A percentile compares a stretch with the other conserved stretches of the same genome.
Evolutionary conservation across 1,140 invertebrate genomes (phyloP).

Genomic region (Goniozus legneri): DNA sequence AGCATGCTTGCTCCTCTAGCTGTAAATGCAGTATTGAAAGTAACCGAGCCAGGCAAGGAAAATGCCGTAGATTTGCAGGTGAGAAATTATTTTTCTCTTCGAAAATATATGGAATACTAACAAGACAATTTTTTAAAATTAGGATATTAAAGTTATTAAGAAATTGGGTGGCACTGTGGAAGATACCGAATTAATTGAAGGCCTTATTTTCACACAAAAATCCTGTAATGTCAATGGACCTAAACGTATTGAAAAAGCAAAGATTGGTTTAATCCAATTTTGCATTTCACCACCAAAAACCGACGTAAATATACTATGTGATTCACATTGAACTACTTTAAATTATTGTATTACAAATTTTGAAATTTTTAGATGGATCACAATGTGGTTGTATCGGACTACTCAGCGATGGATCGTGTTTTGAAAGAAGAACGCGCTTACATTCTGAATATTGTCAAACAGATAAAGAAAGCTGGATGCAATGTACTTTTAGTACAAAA

Average conservation of each 20-base stretch:
- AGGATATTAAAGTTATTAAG: conserved; percentile 93
- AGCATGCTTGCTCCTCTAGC: conserved; percentile 92
- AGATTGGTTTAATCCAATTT: conserved; percentile 99
- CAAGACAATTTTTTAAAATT: neutral
- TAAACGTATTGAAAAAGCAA: conserved; percentile 93
- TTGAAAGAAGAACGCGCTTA: conserved; percentile 98
- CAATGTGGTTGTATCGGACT: conserved; percentile 96
- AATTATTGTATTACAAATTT: neutral
- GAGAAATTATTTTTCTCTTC: conserved; percentile 2
- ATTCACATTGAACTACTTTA: conserved; percentile 1
- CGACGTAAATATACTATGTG: conserved; percentile 67
- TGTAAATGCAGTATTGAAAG: conserved; percentile 92
- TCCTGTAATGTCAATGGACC: conserved; percentile 88
- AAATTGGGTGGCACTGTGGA: conserved; percentile 97
- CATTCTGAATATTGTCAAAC: conserved; percentile 98
- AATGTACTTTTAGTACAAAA: conserved; percentile 98
- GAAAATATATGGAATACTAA: too few relatives aligned
- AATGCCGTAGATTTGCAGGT: conserved; percentile 63
- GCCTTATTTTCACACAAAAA: conserved; percentile 90
- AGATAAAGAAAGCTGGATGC: conserved; percentile 97
- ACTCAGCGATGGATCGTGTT: conserved; percentile 98
- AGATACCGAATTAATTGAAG: conserved; percentile 94
- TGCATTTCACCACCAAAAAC: conserved; percentile 99
- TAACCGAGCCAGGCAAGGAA: conserved; percentile 64
- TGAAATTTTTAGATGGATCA: conserved; percentile 87